phyloP scores from a whole-genome alignment of 2,113 vertebrate genomes.

The Bolborhynchus lineola region DNA sequence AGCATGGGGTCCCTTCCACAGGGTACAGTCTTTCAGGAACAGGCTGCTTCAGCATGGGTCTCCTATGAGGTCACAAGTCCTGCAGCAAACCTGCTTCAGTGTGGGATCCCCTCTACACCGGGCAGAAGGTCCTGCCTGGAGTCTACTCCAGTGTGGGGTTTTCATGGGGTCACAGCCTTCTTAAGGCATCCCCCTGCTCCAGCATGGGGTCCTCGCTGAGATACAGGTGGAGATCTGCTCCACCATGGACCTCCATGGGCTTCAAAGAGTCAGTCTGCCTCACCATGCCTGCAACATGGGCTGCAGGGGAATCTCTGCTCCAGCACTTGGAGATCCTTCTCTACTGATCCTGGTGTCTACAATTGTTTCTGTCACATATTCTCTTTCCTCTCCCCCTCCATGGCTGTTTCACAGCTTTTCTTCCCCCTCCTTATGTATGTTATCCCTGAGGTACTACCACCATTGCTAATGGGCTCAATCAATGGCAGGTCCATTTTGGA shows the following conservation, averaged over 20 bases:
- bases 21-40: neutral
- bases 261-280: neutral
- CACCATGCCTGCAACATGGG: neutral
- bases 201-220: neutral
- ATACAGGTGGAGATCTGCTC: neutral
- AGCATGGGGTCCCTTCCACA: neutral
- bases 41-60: neutral
- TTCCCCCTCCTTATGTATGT: neutral
- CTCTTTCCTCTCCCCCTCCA: neutral
- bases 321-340: rapidly evolving
- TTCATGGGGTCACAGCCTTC: neutral
- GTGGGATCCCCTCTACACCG: neutral
- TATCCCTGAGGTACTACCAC: neutral
- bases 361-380: neutral
- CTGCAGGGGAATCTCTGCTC: neutral
- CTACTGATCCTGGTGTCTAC: too few relatives aligned
- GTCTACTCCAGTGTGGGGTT: neutral
- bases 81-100: neutral
- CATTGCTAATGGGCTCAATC: rapidly evolving
- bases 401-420: neutral
- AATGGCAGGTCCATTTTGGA: rapidly evolving
- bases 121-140: neutral
- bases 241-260: neutral
- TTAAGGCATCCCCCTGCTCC: neutral
- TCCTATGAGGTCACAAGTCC: neutral